These are phyloP conservation scores for Arenaria interpres DNA, from an alignment of 2,113 vertebrate genomes.

Conservation along the genomic window DNA sequence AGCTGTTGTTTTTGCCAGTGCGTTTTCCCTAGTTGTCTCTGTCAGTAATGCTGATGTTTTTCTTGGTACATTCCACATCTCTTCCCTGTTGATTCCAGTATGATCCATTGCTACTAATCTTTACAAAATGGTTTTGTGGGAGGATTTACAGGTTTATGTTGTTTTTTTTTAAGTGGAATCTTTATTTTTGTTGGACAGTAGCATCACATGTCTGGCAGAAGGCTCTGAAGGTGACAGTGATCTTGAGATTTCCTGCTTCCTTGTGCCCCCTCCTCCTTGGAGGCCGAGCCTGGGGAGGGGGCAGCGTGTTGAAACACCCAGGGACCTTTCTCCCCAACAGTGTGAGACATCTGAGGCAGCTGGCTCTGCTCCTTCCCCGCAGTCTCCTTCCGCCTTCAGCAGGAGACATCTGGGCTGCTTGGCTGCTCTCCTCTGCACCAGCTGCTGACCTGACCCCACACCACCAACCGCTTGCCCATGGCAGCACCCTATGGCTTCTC, in stretches of 20 bases:
- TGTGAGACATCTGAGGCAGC: neutral
- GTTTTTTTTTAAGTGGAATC: neutral
- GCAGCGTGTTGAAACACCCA: neutral
- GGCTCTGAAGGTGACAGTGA: neutral
- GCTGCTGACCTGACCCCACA: neutral
- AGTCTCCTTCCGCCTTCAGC: neutral
- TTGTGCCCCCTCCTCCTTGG: neutral
- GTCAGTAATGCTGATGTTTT: neutral
- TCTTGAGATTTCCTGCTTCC: neutral
- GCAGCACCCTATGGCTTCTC: neutral
- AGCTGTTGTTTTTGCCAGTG: neutral
- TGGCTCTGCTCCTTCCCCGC: neutral
- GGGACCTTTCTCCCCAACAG: neutral
- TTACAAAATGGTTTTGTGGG: neutral
- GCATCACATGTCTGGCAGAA: neutral
- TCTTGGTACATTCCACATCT: neutral
- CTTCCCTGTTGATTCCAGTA: neutral
- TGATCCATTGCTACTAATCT: neutral
- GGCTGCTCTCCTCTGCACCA: neutral
- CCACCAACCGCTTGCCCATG: accelerated
- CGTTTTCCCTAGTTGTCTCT: neutral
- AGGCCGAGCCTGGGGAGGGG: neutral
- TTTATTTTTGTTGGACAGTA: neutral
- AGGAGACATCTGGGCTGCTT: neutral
- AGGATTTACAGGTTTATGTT: neutral